Base-by-base conservation (phyloP, 2,888 invertebrate species). In the Leucophenga montana region DNA sequence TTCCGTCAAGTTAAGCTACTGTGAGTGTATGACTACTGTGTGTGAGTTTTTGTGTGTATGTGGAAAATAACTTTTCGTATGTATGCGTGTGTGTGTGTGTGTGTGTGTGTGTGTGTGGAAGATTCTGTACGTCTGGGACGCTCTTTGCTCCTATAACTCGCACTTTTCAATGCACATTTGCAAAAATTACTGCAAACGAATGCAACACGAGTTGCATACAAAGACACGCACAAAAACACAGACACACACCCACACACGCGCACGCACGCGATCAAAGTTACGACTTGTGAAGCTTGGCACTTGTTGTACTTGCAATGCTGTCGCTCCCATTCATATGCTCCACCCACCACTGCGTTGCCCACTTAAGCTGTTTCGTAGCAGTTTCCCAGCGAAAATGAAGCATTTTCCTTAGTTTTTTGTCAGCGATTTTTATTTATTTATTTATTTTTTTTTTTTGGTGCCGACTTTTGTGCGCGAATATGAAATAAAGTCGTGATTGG, bases 401-500 rank as follows among this genome's bases (percentile, higher is more conserved):
- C 79, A 78, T 77, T 78, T 77, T 64, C 44, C 62, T 64, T 78
- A 72, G 69, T 77, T 69, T 64, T 39, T 27, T 20, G 31, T 50
- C 46, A 20, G n/a, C 14, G 46, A 48, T 14, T 61, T 46, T 48
- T 46, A 46, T 64, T 44, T 71, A 59, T 71, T 71, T 67, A 65
- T 68, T 54, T 67, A 62, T 39, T 68, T 72, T 71, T 71, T 48
- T 65, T 61, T 18, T 57, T 50, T 66, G 61, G 61, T 69, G 77
- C 74, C 77, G 77, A 72, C 77, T 62, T 68, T 67, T 74, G 84
- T 81, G 80, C 84, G 84, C 80, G 81, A 84, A 82, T 83, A 82
- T 83, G 81, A 84, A 84, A 84, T 82, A 84, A 82, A 83, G 62
- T 64, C 48, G n/a, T 6, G 77, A 83, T 77, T 78, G 75, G 71